Conservation (phyloP, 2,797 vertebrate genomes). For the Hafferia zeledoni region DNA sequence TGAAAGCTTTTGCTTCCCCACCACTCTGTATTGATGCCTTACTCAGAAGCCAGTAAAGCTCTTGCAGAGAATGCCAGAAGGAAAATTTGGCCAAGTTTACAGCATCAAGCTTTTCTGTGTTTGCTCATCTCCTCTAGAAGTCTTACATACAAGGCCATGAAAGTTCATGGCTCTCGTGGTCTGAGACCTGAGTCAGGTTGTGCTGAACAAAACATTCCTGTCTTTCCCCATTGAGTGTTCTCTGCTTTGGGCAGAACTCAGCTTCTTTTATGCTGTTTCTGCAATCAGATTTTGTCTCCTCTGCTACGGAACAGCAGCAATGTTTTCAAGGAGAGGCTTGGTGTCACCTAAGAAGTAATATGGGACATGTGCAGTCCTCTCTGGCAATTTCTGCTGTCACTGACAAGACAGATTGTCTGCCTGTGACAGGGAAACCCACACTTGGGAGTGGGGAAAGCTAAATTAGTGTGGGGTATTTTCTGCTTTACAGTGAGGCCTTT, state of each 20-base stretch:
- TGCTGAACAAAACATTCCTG: neutral
- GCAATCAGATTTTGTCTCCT: neutral
- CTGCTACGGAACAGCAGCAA: neutral
- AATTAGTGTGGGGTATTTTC: neutral
- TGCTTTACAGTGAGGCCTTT: neutral
- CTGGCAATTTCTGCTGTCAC: neutral
- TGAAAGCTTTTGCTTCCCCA: neutral
- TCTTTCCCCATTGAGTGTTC: accelerated
- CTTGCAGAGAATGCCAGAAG: neutral
- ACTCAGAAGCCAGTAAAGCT: neutral
- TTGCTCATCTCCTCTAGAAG: neutral
- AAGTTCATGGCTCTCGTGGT: neutral
- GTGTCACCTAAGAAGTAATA: neutral
- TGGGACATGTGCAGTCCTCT: neutral
- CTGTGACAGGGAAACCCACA: neutral
- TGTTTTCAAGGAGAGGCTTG: neutral
- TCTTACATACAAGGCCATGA: neutral
- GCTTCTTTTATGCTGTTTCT: neutral
- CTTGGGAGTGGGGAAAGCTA: neutral
- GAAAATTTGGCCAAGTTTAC: neutral
- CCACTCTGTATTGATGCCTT: neutral
- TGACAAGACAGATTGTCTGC: neutral
- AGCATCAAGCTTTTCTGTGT: neutral
- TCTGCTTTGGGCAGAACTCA: neutral
- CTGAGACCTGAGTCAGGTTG: neutral